These are phyloP conservation scores for Drosophila acutilabella DNA, from an alignment of 2,888 invertebrate species.

Conservation along the genomic window DNA sequence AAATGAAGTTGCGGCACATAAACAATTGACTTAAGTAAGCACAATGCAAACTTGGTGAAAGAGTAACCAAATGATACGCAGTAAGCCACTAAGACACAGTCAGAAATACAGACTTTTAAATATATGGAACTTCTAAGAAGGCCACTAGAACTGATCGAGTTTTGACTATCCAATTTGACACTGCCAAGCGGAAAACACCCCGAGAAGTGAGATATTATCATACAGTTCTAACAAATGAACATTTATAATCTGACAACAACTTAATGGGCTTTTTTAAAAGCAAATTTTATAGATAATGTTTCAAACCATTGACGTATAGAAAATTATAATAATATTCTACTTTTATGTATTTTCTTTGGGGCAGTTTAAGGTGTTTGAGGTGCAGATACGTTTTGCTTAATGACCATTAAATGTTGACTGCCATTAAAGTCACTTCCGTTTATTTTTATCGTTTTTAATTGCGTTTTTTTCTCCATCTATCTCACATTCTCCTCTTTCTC, in stretches of 20 bases:
- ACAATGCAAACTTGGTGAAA: not conserved
- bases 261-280: too few species aligned
- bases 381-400: constrained; percentile 33
- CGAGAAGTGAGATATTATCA: constrained; percentile 49
- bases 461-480: constrained; percentile 46
- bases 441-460: constrained; percentile 82
- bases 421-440: constrained; percentile 73
- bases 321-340: not conserved
- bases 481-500: not conserved
- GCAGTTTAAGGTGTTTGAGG: constrained; percentile 9
- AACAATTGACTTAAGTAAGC: constrained; percentile 37
- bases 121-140: not conserved
- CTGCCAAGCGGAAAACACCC: constrained; percentile 23
- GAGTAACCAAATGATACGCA: constrained; percentile 1
- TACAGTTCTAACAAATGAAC: constrained; percentile 22
- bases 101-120: too few species aligned
- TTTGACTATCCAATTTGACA: too few species aligned
- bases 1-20: constrained; percentile 54
- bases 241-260: not conserved
- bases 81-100: not conserved
- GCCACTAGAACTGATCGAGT: too few species aligned
- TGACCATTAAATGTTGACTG: constrained; percentile 59
- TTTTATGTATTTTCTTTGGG: not conserved
- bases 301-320: not conserved
- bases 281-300: too few species aligned